Evolutionary conservation across 2,888 invertebrate species (phyloP).

Genomic region (Heliconius aoede): DNA sequence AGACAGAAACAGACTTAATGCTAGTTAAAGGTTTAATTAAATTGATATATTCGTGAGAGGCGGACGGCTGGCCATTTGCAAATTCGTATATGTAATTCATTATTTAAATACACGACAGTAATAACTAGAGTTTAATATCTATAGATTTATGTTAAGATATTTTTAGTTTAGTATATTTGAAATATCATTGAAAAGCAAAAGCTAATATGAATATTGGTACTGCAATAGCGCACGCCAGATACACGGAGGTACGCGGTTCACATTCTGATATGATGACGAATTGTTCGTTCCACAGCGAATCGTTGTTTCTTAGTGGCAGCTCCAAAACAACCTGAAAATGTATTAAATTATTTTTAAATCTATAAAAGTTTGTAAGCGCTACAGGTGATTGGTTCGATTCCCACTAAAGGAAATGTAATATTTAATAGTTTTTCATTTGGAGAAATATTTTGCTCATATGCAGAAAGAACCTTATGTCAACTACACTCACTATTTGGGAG

Average conservation of each 20-base stretch:
- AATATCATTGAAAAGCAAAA: constrained; percentile 87
- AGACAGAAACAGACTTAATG: too few relatives aligned
- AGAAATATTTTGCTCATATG: neutral
- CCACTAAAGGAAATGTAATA: too few relatives aligned
- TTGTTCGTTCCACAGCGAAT: constrained; percentile 88
- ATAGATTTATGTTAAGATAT: neutral
- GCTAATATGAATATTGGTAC: constrained; percentile 88
- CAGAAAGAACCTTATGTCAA: too few relatives aligned
- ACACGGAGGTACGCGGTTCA: constrained; percentile 88
- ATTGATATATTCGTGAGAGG: neutral
- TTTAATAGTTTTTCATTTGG: too few relatives aligned
- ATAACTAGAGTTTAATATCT: neutral
- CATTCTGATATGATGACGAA: constrained; percentile 89
- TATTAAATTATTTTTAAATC: neutral
- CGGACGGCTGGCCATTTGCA: neutral
- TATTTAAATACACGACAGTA: neutral
- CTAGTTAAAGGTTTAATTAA: too few relatives aligned
- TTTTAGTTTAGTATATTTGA: neutral
- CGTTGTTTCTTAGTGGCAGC: constrained; percentile 85
- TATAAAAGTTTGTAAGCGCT: too few relatives aligned
- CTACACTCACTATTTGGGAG: too few relatives aligned
- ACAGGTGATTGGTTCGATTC: too few relatives aligned
- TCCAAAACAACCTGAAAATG: constrained; percentile 85
- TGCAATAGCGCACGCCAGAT: constrained; percentile 86
- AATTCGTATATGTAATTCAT: neutral